A percentile compares a stretch with the other conserved stretches of the same genome.
These are phyloP conservation scores for Geotrypetes seraphini DNA, from an alignment of 2,797 vertebrate species.

Conservation along the genomic window DNA sequence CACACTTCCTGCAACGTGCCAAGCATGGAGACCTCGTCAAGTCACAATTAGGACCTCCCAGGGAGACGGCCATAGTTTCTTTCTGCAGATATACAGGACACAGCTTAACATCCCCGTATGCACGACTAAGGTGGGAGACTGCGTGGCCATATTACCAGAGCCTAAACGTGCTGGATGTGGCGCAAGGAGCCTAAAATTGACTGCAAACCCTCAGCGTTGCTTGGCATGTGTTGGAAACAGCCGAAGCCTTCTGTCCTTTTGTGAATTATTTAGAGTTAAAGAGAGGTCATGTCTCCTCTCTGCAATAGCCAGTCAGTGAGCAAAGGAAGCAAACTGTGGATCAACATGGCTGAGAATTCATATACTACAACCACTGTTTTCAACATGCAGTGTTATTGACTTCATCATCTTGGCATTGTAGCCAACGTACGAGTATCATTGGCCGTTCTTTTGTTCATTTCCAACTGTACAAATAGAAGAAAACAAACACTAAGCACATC, in stretches of 20 bases:
- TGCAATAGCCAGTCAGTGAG: constrained; percentile 19
- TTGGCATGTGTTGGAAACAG: constrained; percentile 27
- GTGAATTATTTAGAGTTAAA: constrained; percentile 44
- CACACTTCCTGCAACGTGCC: not conserved
- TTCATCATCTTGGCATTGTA: constrained; percentile 34
- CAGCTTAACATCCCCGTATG: too few species aligned
- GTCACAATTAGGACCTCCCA: too few species aligned
- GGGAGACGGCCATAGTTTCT: too few species aligned
- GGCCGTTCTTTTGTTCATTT: constrained; percentile 42
- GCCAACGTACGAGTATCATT: constrained; percentile 46
- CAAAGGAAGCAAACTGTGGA: constrained; percentile 27
- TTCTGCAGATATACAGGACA: too few species aligned
- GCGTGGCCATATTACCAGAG: constrained; percentile 25
- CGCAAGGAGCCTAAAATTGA: constrained; percentile 31
- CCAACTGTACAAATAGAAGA: constrained; percentile 34
- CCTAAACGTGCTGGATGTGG: constrained; percentile 26
- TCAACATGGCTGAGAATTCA: constrained; percentile 42
- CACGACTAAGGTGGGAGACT: too few species aligned
- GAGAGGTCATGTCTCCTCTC: constrained; percentile 31
- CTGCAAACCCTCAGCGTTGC: too few species aligned
- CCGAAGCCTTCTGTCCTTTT: constrained; percentile 32
- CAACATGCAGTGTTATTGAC: constrained; percentile 41
- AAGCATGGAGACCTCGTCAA: not conserved
- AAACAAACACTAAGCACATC: constrained; percentile 27
- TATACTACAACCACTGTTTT: constrained; percentile 37